These are phyloP conservation scores for Linyphia triangularis DNA, from an alignment of 2,888 invertebrate species.

Conservation along the genomic window DNA sequence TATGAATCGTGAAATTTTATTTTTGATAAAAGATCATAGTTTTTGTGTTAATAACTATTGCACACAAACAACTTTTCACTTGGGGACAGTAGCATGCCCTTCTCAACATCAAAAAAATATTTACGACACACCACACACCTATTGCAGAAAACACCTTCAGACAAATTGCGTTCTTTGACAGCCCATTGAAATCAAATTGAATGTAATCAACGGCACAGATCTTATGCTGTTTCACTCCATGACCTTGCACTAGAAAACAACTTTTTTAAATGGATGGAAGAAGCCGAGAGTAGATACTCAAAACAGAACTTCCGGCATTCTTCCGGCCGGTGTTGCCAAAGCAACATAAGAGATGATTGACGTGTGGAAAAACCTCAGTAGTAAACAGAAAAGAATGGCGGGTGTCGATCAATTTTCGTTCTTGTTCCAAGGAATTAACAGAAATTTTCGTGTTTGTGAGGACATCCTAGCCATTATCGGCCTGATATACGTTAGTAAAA, in stretches of 20 bases:
- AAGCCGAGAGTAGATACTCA: background rate
- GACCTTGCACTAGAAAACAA: background rate
- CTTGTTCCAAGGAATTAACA: conserved; percentile 67
- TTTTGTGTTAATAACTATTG: no score
- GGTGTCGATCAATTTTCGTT: conserved; percentile 70
- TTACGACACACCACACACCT: no score
- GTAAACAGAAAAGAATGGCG: conserved; percentile 69
- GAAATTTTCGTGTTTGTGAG: conserved; percentile 53
- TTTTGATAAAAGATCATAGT: no score
- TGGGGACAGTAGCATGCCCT: no score
- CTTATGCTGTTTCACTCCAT: conserved; percentile 5
- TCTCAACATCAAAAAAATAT: no score
- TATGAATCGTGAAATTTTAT: no score
- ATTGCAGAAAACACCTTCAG: no score
- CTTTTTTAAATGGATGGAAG: conserved; percentile 1
- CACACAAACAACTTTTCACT: no score
- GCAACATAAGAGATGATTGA: conserved; percentile 58
- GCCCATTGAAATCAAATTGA: background rate
- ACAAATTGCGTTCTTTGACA: background rate
- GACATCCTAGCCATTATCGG: conserved; percentile 72
- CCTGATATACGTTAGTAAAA: conserved; percentile 62
- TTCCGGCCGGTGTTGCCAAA: conserved; percentile 40
- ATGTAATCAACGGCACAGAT: background rate
- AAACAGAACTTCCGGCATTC: conserved; percentile 27
- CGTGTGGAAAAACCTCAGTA: conserved; percentile 5